Evolutionary conservation across 2,797 vertebrate genomes (phyloP).

Genomic region (Sebastiscus tertius): DNA sequence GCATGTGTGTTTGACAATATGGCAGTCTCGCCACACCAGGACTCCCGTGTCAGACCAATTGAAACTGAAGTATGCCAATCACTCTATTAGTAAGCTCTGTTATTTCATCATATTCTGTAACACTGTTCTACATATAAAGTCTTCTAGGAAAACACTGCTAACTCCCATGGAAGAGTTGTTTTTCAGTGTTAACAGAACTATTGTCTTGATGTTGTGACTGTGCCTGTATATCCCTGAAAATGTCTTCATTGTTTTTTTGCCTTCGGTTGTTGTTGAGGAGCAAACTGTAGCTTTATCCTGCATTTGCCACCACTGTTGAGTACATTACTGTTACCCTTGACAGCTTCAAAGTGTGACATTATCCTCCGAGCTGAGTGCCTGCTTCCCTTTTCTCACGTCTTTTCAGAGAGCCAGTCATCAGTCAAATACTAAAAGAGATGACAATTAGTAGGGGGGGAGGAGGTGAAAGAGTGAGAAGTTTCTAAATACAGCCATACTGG

Average conservation of each 20-base stretch:
- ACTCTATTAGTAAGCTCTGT: slow-evolving; percentile 17
- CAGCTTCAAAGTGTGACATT: slow-evolving; percentile 68
- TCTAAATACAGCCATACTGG: slow-evolving; percentile 80
- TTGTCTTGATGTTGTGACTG: neutral
- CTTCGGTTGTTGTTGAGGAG: slow-evolving; percentile 31
- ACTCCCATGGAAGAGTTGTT: neutral
- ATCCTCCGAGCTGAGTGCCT: slow-evolving; percentile 52
- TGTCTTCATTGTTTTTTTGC: neutral
- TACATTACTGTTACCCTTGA: slow-evolving; percentile 59
- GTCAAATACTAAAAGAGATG: slow-evolving; percentile 75
- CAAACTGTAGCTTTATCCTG: slow-evolving; percentile 28
- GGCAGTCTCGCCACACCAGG: slow-evolving; percentile 14
- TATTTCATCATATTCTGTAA: slow-evolving; percentile 5
- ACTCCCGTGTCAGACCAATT: slow-evolving; percentile 18
- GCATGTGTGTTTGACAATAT: slow-evolving; percentile 18
- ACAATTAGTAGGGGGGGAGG: slow-evolving; percentile 73
- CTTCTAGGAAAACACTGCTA: neutral
- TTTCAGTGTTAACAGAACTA: neutral
- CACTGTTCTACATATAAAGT: neutral
- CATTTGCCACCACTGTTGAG: slow-evolving; percentile 7
- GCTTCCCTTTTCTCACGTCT: slow-evolving; percentile 55
- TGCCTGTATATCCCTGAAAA: neutral
- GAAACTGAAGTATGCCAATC: slow-evolving; percentile 39
- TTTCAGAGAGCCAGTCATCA: slow-evolving; percentile 72
- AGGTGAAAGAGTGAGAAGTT: slow-evolving; percentile 75